Evolutionary conservation across 2,113 vertebrate genomes (phyloP), one percentile per base, ranked within the genome.

Genomic region (Anseranas semipalmata): DNA sequence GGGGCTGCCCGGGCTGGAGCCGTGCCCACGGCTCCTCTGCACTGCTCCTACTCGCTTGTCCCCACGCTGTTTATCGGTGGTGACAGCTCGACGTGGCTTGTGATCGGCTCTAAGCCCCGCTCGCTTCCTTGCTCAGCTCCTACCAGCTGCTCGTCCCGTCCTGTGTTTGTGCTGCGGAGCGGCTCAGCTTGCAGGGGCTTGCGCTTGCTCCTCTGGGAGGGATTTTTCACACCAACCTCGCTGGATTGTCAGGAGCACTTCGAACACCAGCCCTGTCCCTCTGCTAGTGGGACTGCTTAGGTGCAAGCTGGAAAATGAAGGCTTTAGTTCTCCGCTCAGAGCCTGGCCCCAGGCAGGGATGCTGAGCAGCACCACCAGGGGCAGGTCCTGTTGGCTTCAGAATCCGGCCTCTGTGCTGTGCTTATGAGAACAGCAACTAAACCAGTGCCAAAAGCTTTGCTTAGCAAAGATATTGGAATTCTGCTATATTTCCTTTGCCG

Each of bases 141-240:
- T 68, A 6, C 14, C 63, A n/a, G 46, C 50, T 30, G 45, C 56
- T 9, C 1, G 16, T 8, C 65, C 73, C 2, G 0, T 4, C 41
- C 79, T 1, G 3, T 6, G 19, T 4, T 20, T 2, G n/a, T 30
- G 53, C 70, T 0, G 1, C 15, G 0, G 1, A 37, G 77, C n/a
- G 41, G 45, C 65, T 65, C 65, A 32, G 63, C 50, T 58, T 12
- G 18, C 1, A 16, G 37, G 27, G 37, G 6, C 9, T 50, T 14
- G 65, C 8, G 10, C 28, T 58, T 10, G 27, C 7, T 92, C 65
- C 43, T 87, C 3, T 7, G 22, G 48, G 24, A 50, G 48, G 48
- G 48, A 50, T 5, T 56, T 28, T 30, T 39, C 72, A 46, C 24
- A 22, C 1, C 33, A 18, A 18, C 65, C 24, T 27, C 71, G 28